phyloP scores from a whole-genome alignment of 2,797 vertebrate genomes.

The Molossus molossus region DNA sequence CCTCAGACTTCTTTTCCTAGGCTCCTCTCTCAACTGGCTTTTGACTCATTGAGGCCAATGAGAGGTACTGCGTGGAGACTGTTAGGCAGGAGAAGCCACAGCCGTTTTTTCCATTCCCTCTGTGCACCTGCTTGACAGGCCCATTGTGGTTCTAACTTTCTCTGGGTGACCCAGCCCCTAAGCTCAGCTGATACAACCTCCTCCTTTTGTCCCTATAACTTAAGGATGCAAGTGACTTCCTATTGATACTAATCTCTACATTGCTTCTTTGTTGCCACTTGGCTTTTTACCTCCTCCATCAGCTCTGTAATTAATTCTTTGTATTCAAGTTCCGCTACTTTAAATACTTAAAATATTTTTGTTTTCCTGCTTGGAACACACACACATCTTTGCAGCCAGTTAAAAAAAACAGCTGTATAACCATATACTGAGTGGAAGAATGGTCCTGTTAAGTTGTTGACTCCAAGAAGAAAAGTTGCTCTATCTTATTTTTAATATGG shows the following conservation, averaged over 20 bases:
- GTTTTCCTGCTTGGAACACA: background rate
- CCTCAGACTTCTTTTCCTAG: background rate
- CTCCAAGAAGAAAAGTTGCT: background rate
- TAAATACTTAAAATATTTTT: constrained; percentile 30
- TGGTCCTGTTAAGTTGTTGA: background rate
- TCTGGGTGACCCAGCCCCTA: background rate
- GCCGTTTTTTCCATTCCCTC: background rate
- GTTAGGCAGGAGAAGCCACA: background rate
- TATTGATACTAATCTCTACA: background rate
- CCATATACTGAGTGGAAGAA: background rate
- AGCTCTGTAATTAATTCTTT: constrained; percentile 46
- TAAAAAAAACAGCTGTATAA: background rate
- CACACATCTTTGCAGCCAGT: background rate
- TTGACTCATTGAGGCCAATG: background rate
- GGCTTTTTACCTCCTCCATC: constrained; percentile 9
- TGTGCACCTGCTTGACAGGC: background rate
- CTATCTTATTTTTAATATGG: background rate
- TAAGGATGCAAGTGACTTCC: background rate
- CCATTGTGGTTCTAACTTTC: background rate
- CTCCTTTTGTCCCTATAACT: background rate
- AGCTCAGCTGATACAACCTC: background rate
- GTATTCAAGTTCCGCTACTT: background rate
- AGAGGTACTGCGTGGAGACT: background rate
- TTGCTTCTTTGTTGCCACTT: background rate
- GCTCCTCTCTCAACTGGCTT: background rate